phyloP scores from a whole-genome alignment of 2,113 vertebrate genomes.

The Stegastes partitus region DNA sequence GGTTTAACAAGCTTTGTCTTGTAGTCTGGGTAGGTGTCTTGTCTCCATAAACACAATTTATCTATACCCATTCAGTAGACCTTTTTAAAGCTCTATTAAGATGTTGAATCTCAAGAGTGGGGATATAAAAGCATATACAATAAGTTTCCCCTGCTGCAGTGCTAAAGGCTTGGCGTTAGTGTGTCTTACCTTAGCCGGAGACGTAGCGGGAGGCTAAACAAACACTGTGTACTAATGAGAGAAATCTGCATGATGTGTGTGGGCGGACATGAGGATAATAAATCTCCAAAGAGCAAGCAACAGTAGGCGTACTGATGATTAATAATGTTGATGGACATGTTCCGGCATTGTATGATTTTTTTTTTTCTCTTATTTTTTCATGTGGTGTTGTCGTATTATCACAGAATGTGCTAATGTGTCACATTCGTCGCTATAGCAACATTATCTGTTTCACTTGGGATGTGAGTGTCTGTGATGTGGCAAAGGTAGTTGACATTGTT shows the following conservation, averaged over 20 bases:
- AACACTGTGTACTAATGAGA: slow-evolving; percentile 64
- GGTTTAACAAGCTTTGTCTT: background rate
- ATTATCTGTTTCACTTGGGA: slow-evolving; percentile 30
- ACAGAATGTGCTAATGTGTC: slow-evolving; percentile 31
- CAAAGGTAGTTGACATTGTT: slow-evolving; percentile 15
- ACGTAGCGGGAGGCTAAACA: slow-evolving; percentile 45
- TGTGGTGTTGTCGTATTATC: slow-evolving; percentile 15
- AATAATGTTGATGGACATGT: slow-evolving; percentile 70
- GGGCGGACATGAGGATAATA: slow-evolving; percentile 69
- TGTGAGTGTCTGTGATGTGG: background rate
- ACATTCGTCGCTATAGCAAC: slow-evolving; percentile 56
- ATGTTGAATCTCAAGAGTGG: slow-evolving; percentile 20
- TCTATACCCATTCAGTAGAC: slow-evolving; percentile 21
- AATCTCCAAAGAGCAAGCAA: slow-evolving; percentile 58
- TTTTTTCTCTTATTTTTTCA: slow-evolving; percentile 6
- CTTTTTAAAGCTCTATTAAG: slow-evolving; percentile 35
- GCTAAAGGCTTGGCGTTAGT: slow-evolving; percentile 21
- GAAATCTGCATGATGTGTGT: slow-evolving; percentile 60
- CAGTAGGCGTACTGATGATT: slow-evolving; percentile 65
- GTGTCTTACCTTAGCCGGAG: slow-evolving; percentile 44
- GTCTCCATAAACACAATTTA: slow-evolving; percentile 35
- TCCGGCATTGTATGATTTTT: slow-evolving; percentile 36
- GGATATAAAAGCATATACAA: background rate
- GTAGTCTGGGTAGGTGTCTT: background rate
- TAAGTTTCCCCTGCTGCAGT: background rate